Base-by-base conservation (phyloP, 1,140 invertebrate genomes). In the Sitobion miscanthi region DNA sequence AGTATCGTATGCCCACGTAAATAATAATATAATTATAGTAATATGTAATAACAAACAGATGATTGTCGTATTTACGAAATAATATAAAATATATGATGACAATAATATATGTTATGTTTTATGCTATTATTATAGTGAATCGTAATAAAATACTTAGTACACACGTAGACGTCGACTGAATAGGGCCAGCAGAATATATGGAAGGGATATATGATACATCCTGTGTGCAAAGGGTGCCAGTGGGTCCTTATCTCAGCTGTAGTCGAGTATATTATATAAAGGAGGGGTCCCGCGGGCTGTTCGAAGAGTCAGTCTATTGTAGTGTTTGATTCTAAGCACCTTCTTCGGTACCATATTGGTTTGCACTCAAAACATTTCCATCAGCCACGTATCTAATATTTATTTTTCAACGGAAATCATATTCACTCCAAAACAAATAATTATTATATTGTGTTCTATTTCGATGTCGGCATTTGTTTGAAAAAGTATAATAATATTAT, bases 261-360 rank as follows among this genome's bases (percentile, higher is more conserved):
- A 17, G 62, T 77, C n/a, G 62, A 77, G 62, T 77, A 77, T n/a
- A 77, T 77, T 77, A 77, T n/a, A n/a, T n/a, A n/a, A 77, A 77
- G 62, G 62, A 77, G 62, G 62, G 62, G 62, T 17, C 62, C 62
- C 30, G 14, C 62, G 4, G 11, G 30, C 30, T 77, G 62, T 77
- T n/a, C n/a, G 14, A 77, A 77, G 62, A 77, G n/a, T 77, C 1
- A 30, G 30, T 35, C 62, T 69, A 77, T 77, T 77, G 62, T 77
- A n/a, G n/a, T 77, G n/a, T 77, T n/a, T 17, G 62, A 77, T 14
- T n/a, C 30, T 6, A n/a, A 77, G 62, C 30, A 77, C 30, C 62
- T 77, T 17, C 6, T 0, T n/a, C n/a, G 17, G 30, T 17, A n/a
- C 62, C 62, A 77, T 77, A 77, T 77, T 5, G 30, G 62, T 77